phyloP scores from a whole-genome alignment of 2,888 invertebrate species.

The Drosophila kokeensis region DNA sequence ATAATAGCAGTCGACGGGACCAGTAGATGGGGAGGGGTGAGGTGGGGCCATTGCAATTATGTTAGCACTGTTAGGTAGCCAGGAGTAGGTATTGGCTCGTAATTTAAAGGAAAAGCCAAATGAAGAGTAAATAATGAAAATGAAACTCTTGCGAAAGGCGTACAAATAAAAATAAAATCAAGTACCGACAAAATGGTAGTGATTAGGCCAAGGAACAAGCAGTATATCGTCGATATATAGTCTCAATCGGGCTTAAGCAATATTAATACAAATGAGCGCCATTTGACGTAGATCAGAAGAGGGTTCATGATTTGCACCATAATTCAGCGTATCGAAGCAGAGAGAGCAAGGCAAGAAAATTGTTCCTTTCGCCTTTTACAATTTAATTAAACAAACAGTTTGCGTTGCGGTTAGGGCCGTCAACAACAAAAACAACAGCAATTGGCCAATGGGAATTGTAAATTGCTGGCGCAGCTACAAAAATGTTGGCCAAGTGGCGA shows the following conservation, averaged over 20 bases:
- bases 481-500: constrained; percentile 71
- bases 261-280: constrained; percentile 72
- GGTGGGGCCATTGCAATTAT: constrained; percentile 46
- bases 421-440: constrained; percentile 16
- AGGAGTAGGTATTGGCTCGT: constrained; percentile 44
- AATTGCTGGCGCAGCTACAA: constrained; percentile 62
- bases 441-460: constrained; percentile 72
- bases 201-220: constrained; percentile 26
- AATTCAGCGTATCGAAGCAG: constrained; percentile 28
- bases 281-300: not conserved
- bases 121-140: constrained; percentile 58
- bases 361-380: constrained; percentile 51
- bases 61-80: constrained; percentile 23
- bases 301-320: constrained; percentile 27
- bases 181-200: constrained; percentile 61
- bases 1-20: constrained; percentile 16
- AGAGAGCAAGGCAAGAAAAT: constrained; percentile 14
- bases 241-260: constrained; percentile 54
- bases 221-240: constrained; percentile 46
- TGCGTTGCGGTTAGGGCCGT: constrained; percentile 58
- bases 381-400: constrained; percentile 79
- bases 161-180: constrained; percentile 60
- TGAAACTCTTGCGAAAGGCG: constrained; percentile 35
- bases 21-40: constrained; percentile 1
- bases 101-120: constrained; percentile 49